Conservation (phyloP, 2,797 vertebrate species). For the Triplophysa yarkandensis region DNA sequence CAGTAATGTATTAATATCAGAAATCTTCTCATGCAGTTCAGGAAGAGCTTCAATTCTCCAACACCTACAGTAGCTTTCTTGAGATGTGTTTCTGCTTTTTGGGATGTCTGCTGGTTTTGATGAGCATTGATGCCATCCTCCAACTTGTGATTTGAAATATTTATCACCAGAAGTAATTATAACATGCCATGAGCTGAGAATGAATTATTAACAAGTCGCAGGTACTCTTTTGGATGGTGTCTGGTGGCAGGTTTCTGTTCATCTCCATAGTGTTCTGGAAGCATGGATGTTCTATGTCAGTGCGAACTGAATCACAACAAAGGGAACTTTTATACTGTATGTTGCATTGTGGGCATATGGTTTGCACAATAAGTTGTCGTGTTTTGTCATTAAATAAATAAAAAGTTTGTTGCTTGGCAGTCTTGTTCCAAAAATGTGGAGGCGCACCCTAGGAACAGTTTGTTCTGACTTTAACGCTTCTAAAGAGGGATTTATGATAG, state of each 20-base stretch:
- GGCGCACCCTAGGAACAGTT: background rate
- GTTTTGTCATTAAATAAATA: background rate
- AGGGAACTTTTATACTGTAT: background rate
- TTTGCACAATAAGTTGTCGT: background rate
- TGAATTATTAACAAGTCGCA: conserved; percentile 73
- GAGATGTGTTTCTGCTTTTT: background rate
- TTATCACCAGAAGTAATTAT: conserved; percentile 74
- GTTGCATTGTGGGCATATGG: background rate
- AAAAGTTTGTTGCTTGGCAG: background rate
- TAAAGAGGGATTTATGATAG: background rate
- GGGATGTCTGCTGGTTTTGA: conserved; percentile 4
- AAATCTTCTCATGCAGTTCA: conserved; percentile 2
- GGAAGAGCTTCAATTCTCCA: background rate
- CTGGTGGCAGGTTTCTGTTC: conserved; percentile 36
- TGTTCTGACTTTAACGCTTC: background rate
- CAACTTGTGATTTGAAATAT: conserved; percentile 67
- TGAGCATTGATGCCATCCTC: conserved; percentile 1
- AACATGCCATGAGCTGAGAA: conserved; percentile 65
- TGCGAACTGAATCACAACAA: background rate
- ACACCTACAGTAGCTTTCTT: background rate
- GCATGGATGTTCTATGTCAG: background rate
- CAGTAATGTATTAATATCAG: conserved; percentile 25
- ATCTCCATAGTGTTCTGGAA: conserved; percentile 59
- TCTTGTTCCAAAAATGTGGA: background rate
- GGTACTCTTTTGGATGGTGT: conserved; percentile 70